Evolutionary conservation across 1,140 invertebrate genomes (phyloP), one percentile per base, ranked within the genome.

Genomic region (Diorhabda elongata): DNA sequence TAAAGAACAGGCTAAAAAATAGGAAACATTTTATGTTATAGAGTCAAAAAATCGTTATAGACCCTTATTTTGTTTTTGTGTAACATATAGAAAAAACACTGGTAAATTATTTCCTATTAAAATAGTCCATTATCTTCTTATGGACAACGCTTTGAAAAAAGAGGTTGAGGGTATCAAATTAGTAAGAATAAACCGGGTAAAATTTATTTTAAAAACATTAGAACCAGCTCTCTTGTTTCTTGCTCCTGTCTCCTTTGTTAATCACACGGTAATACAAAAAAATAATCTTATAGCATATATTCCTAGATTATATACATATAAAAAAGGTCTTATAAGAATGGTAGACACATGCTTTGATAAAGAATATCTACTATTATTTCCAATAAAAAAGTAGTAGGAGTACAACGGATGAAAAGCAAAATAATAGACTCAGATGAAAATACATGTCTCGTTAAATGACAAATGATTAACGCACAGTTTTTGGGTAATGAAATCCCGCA

Each of bases 91-190:
- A 2, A 61, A 61, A 61, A 61, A 61, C 42, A 42, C 52, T 2
- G 60, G 60, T 6, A 61, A 42, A 61, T 42, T 61, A 6, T 61
- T 61, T 5, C 60, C 60, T 42, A 61, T 61, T 11, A 42, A 61
- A 61, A 61, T 61, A 6, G 42, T 11, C 2, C 41, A 61, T 42
- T 61, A 8, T 42, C 41, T 61, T 6, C 60, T 61, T 42, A 5
- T 42, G 11, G 43, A 2, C 2, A 42, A 61, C 6, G 41, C 8
- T 42, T 42, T 61, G 4, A 61, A 42, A 42, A 8, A 61, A 44
- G 60, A 61, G 5, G 41, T 61, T 6, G 41, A 11, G 6, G 60
- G 42, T 61, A 61, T 52, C 5, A 52, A 52, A 9, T 52, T 9
- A 52, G 45, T 52, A 52, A 2, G 45, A 52, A 52, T 52, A 52